A percentile compares a stretch with the other conserved stretches of the same genome.
Conservation (phyloP, 2,113 vertebrate genomes). For the Xiphophorus couchianus region DNA sequence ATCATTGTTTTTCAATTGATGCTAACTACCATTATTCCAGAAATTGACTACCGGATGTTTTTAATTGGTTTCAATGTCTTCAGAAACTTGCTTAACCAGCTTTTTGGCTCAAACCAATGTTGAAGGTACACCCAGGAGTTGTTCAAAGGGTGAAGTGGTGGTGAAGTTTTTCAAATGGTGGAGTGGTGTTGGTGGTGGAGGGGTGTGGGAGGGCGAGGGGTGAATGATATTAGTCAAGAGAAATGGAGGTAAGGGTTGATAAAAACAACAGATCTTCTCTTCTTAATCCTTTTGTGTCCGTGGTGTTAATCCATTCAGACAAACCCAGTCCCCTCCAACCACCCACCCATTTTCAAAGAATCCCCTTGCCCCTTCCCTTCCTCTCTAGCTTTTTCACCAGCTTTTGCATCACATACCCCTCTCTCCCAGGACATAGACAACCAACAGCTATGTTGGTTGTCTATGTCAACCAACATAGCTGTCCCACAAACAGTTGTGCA, state of each 20-base stretch:
- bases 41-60: conserved; percentile 29
- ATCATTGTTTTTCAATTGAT: neutral
- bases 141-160: conserved; percentile 19
- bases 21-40: neutral
- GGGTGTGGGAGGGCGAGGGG: neutral
- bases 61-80: conserved; percentile 28
- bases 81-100: neutral
- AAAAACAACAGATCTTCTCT: conserved; percentile 80
- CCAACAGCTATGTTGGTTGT: conserved; percentile 19
- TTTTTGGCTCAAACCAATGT: conserved; percentile 3
- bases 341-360: neutral
- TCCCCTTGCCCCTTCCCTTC: conserved; percentile 16
- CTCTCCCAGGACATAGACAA: conserved; percentile 62
- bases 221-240: conserved; percentile 37
- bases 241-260: conserved; percentile 65
- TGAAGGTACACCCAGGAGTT: conserved; percentile 15
- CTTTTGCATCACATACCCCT: conserved; percentile 41
- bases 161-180: conserved; percentile 3
- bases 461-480: conserved; percentile 27
- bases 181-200: conserved; percentile 14
- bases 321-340: conserved; percentile 19
- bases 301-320: conserved; percentile 72
- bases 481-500: conserved; percentile 42
- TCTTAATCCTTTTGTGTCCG: conserved; percentile 80
- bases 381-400: neutral